phyloP scores from a whole-genome alignment of 2,113 vertebrate genomes.

The Microtus richardsoni region DNA sequence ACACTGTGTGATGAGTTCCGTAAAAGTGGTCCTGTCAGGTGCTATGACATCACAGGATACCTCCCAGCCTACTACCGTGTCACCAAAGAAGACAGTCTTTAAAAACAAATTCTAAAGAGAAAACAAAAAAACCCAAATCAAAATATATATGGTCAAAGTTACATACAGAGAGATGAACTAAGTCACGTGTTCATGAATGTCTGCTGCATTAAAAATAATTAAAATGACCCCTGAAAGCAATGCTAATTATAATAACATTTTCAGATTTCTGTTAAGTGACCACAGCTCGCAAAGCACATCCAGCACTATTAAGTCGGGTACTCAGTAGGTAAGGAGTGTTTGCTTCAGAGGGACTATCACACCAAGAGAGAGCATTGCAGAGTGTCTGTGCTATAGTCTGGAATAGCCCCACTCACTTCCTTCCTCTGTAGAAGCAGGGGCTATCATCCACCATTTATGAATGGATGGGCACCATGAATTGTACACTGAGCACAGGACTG shows the following conservation, averaged over 20 bases:
- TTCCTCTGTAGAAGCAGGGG: background rate
- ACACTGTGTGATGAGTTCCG: background rate
- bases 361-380: background rate
- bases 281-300: background rate
- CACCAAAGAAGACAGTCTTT: background rate
- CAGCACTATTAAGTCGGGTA: background rate
- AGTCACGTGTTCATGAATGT: background rate
- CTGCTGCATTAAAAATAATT: background rate
- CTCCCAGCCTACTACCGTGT: background rate
- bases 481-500: background rate
- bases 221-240: background rate
- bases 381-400: background rate
- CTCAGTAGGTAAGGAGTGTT: background rate
- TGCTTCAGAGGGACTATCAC: background rate
- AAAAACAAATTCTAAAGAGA: background rate
- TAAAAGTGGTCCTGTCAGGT: background rate
- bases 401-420: background rate
- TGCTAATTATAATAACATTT: background rate
- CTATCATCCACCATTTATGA: constrained; percentile 35
- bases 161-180: background rate
- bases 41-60: background rate
- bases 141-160: background rate
- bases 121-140: background rate
- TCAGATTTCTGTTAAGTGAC: background rate
- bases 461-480: background rate